Percentiles rank a stretch among this genome's conserved stretches.
These are phyloP conservation scores for Galeopsomyia nigrocyanea DNA, from an alignment of 2,888 invertebrate species.

Conservation along the genomic window DNA sequence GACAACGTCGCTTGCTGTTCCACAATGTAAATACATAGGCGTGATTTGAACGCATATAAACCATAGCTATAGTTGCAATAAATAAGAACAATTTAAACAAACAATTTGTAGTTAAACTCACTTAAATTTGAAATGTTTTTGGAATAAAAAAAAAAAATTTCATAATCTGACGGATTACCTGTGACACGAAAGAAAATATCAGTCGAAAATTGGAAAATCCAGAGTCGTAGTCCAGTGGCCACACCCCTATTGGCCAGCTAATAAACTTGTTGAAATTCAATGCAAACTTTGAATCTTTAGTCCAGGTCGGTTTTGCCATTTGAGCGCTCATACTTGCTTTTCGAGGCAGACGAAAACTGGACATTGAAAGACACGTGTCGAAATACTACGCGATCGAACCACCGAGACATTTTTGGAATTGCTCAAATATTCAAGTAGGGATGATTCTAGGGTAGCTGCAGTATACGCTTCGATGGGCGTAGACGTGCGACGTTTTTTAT, in stretches of 20 bases:
- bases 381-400: background rate
- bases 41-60: conserved; percentile 47
- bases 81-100: conserved; percentile 12
- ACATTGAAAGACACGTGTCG: conserved; percentile 29
- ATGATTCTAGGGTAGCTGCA: background rate
- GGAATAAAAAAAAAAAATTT: background rate
- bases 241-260: conserved; percentile 50
- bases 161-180: conserved; percentile 30
- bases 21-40: conserved; percentile 52
- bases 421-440: conserved; percentile 11
- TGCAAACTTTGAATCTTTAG: conserved; percentile 47
- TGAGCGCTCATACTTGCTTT: background rate
- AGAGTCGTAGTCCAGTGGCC: conserved; percentile 49
- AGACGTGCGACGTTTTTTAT: conserved; percentile 12
- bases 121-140: background rate
- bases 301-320: conserved; percentile 36
- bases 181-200: conserved; percentile 5
- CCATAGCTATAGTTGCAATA: conserved; percentile 44
- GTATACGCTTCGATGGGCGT: conserved; percentile 16
- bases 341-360: conserved; percentile 48
- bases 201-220: conserved; percentile 48
- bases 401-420: background rate
- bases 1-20: conserved; percentile 53
- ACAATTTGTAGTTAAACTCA: background rate
- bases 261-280: conserved; percentile 50